Evolutionary conservation across 2,888 invertebrate genomes (phyloP), one percentile per base, ranked within the genome.

Genomic region (Acholoe squamosa): DNA sequence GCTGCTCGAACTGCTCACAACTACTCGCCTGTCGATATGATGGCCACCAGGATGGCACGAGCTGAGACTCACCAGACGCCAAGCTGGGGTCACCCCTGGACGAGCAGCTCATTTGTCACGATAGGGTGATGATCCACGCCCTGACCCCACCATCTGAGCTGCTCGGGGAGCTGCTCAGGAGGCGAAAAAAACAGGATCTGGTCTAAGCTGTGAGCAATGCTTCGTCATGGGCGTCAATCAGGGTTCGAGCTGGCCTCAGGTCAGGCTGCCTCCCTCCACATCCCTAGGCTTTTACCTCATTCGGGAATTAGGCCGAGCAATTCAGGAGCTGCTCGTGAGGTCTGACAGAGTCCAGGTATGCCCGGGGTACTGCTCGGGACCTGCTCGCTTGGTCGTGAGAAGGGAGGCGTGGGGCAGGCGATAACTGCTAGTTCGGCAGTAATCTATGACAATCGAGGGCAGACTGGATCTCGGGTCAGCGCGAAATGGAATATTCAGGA

Each of bases 11-110:
- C 80, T 19, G 80, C 76, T 25, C 76, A 28, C 76, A 28, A 14
- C 76, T 16, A 28, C n/a, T 14, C 71, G 71, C 43, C 19, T 80
- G 80, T 80, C 80, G 80, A 80, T 80, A 80, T 80, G 80, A 34
- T 34, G 80, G 80, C 33, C 34, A 33, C 22, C 34, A 80, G 76
- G 76, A 25, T 25, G 19, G 34, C 34, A 16, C 80, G 14, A 16
- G 16, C 33, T 33, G 80, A 80, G 34, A 80, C 80, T n/a, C 12
- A 43, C 34, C 80, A 80, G 80, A 43, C 34, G 3, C 43, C 80
- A 3, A 22, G 16, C 34, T 34, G 34, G 19, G 33, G 34, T 34
- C 80, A 43, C 34, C 33, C 34, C 80, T 34, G 34, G 80, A 25
- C 34, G 43, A 80, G 80, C 76, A 19, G 76, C 76, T 76, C 76